phyloP scores from a whole-genome alignment of 2,888 invertebrate genomes.

The Heteromyza rotundicornis region DNA sequence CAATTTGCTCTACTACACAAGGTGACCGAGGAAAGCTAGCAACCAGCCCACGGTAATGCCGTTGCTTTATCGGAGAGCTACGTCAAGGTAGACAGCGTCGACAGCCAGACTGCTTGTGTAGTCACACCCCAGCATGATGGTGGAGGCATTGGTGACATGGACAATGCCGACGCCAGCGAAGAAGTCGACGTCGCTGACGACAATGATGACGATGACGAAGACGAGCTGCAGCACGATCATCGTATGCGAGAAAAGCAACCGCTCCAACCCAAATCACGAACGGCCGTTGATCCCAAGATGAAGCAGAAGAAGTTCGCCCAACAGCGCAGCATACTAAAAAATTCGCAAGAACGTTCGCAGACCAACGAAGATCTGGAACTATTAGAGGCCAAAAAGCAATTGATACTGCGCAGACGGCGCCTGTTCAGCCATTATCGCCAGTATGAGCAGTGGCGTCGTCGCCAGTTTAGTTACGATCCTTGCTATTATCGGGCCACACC shows the following conservation, averaged over 20 bases:
- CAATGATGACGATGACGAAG: conserved; percentile 21
- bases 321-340: conserved; percentile 55
- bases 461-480: conserved; percentile 61
- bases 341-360: conserved; percentile 48
- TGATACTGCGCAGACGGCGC: conserved; percentile 56
- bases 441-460: conserved; percentile 61
- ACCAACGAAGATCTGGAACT: conserved; percentile 54
- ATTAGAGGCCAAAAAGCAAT: conserved; percentile 57
- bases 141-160: conserved; percentile 22
- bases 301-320: conserved; percentile 50
- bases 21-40: conserved; percentile 74
- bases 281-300: conserved; percentile 22
- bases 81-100: conserved; percentile 46
- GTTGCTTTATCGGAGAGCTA: conserved; percentile 52
- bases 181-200: conserved; percentile 31
- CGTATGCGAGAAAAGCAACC: conserved; percentile 37
- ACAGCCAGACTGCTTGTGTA: conserved; percentile 42
- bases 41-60: conserved; percentile 52
- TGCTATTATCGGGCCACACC: conserved; percentile 57
- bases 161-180: conserved; percentile 33
- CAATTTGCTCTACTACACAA: conserved; percentile 89
- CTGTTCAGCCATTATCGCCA: conserved; percentile 61
- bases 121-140: conserved; percentile 37
- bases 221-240: conserved; percentile 23
- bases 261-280: conserved; percentile 29